Evolutionary conservation across 2,888 invertebrate genomes (phyloP).

Genomic region (Ophion costatus): DNA sequence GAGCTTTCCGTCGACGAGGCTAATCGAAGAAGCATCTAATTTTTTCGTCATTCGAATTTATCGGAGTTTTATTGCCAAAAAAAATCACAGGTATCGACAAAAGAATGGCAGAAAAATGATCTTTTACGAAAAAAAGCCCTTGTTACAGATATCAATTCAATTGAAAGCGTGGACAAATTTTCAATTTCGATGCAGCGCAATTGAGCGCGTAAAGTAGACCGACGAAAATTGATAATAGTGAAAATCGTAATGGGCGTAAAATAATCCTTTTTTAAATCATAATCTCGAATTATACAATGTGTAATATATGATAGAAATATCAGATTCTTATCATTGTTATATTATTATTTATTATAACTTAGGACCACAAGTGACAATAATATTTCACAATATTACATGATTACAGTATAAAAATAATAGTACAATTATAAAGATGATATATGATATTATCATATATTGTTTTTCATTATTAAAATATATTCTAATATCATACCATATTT

Average conservation of each 20-base stretch:
- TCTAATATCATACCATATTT: no score
- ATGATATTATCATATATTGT: no score
- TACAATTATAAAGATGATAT: no score
- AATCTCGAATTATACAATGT: no score
- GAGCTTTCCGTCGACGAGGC: constrained; percentile 25
- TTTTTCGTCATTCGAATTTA: background rate
- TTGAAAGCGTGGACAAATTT: background rate
- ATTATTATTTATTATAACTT: background rate
- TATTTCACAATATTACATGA: no score
- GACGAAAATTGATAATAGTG: no score
- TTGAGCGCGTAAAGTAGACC: no score
- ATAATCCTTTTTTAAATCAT: background rate
- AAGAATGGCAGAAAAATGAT: background rate
- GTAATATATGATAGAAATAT: no score
- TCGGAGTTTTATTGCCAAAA: background rate
- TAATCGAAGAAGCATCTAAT: background rate
- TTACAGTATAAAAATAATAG: no score
- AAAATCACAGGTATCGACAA: background rate
- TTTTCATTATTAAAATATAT: no score
- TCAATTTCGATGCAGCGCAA: no score
- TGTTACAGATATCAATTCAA: background rate
- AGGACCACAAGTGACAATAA: no score
- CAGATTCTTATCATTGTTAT: background rate
- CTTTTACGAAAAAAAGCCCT: background rate
- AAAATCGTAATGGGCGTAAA: background rate